Conservation (phyloP, 2,113 vertebrate species). For the Camelus bactrianus region DNA sequence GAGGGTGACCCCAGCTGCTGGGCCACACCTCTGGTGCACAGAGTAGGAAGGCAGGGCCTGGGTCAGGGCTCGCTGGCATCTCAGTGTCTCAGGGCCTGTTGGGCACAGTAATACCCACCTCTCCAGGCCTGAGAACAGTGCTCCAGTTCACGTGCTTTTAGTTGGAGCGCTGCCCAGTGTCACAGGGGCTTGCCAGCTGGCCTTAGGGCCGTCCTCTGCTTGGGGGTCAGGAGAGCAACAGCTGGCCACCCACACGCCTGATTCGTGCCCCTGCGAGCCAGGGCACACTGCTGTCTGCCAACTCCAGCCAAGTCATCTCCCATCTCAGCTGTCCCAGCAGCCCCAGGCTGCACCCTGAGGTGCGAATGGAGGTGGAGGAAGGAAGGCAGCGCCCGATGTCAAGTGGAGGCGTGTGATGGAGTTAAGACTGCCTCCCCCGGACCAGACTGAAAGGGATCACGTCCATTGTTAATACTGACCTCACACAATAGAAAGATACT, state of each 20-base stretch:
- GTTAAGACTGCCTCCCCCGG: not conserved
- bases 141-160: not conserved
- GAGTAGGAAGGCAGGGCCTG: not conserved
- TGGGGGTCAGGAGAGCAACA: not conserved
- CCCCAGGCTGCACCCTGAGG: too few relatives aligned
- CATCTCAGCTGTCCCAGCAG: too few relatives aligned
- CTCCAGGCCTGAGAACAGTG: not conserved
- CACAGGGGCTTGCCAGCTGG: not conserved
- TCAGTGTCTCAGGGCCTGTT: not conserved
- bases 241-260: not conserved
- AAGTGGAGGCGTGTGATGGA: accelerated
- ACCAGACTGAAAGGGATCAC: too few relatives aligned
- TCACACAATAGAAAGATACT: not conserved
- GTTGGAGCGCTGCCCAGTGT: not conserved
- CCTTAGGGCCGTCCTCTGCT: not conserved
- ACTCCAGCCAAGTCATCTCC: accelerated
- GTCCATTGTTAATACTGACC: not conserved
- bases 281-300: not conserved
- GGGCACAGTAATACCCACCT: too few relatives aligned
- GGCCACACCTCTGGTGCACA: not conserved
- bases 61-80: not conserved
- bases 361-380: not conserved
- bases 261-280: not conserved
- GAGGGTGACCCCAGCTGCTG: not conserved
- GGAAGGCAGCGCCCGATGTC: accelerated